Evolutionary conservation across 30 jellyfish, hydroid and myxozoan genomes (phyloP).

Genomic region (Clytia hemisphaerica): DNA sequence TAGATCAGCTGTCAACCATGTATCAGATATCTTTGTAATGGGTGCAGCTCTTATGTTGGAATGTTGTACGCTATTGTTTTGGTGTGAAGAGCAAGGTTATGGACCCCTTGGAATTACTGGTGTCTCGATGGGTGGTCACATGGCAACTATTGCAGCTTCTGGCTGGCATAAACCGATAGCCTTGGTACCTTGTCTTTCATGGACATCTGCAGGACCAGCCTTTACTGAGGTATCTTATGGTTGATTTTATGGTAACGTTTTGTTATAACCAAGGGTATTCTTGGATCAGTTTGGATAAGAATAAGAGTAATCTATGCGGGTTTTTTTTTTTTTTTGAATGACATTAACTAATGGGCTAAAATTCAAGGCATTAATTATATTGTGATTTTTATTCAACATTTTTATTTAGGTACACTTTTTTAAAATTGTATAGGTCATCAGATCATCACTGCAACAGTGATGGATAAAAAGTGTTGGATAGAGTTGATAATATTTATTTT

Average conservation of each 20-base stretch:
- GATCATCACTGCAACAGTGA: too few species aligned
- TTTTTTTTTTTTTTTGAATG: too few species aligned
- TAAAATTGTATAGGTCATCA: too few species aligned
- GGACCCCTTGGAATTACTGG: conserved; percentile 94
- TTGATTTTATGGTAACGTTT: neutral
- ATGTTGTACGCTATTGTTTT: conserved; percentile 45
- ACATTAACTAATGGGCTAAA: too few species aligned
- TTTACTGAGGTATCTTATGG: conserved; percentile 56
- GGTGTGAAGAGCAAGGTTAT: conserved; percentile 79
- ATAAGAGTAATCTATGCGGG: too few species aligned
- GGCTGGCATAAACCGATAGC: conserved; percentile 87
- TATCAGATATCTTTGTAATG: conserved; percentile 81
- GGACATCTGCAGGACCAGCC: conserved; percentile 97
- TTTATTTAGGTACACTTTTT: neutral
- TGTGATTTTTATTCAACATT: neutral
- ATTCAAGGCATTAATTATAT: neutral
- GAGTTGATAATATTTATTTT: neutral
- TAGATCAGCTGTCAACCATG: conserved; percentile 74
- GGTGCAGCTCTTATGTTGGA: conserved; percentile 83
- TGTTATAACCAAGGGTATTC: neutral
- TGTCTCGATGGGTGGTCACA: conserved; percentile 92
- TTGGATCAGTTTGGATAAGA: too few species aligned
- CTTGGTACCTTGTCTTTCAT: conserved; percentile 78
- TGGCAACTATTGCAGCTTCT: conserved; percentile 77
- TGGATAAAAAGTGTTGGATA: too few species aligned